A percentile compares a stretch with the other conserved stretches of the same genome.
Evolutionary conservation across 2,113 vertebrate species (phyloP).

Genomic region (Rhodinocichla rosea): DNA sequence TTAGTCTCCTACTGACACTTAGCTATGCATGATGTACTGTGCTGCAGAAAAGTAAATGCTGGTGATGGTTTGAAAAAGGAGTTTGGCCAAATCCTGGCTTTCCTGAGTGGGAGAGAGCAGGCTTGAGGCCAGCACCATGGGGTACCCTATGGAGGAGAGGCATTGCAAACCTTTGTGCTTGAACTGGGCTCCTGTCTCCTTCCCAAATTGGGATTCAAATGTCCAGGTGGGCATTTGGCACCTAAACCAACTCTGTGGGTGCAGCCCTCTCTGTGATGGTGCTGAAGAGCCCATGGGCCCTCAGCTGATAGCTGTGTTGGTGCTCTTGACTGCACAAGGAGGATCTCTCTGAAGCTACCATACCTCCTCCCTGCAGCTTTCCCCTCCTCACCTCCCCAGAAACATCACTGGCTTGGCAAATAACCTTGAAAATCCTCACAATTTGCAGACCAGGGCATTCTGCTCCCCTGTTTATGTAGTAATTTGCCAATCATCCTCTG

Average conservation of each 20-base stretch:
- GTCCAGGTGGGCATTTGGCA: not conserved
- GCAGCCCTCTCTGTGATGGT: not conserved
- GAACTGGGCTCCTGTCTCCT: rapidly evolving
- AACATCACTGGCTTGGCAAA: not conserved
- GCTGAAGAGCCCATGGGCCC: not conserved
- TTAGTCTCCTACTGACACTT: not conserved
- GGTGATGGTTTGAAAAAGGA: not conserved
- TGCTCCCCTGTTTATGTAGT: not conserved
- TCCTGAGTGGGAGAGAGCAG: not conserved
- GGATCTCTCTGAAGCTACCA: not conserved
- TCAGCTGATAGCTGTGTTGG: not conserved
- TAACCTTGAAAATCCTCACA: not conserved
- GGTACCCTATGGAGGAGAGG: rapidly evolving
- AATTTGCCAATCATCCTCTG: not conserved
- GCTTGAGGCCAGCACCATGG: rapidly evolving
- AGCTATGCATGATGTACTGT: rapidly evolving
- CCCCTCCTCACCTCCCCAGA: not conserved
- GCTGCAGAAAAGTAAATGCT: not conserved
- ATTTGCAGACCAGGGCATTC: not conserved
- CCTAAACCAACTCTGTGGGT: not conserved
- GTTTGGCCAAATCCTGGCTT: not conserved
- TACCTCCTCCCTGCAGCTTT: not conserved
- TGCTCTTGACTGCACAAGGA: not conserved
- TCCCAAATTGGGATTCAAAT: not conserved
- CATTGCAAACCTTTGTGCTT: rapidly evolving